A percentile compares a stretch with the other conserved stretches of the same genome.
Evolutionary conservation across 2,113 vertebrate genomes (phyloP).

Genomic region (Sminthopsis crassicaudata): DNA sequence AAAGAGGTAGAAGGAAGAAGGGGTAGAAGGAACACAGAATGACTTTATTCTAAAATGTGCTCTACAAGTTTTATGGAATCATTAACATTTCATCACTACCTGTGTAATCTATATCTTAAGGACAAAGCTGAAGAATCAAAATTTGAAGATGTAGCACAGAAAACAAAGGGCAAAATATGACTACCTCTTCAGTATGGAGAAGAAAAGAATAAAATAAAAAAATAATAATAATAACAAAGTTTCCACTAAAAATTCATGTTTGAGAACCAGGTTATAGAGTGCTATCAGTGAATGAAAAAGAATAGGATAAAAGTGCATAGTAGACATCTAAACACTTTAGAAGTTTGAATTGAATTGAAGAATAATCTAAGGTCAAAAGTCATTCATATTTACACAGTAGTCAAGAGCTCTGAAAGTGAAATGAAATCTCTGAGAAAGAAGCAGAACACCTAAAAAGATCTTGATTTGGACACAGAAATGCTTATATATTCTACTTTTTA

Average conservation of each 20-base stretch:
- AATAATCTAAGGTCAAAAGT: background rate
- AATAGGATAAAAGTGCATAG: background rate
- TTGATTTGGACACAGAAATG: slow-evolving; percentile 4
- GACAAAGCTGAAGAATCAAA: background rate
- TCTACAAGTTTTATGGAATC: background rate
- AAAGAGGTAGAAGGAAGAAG: too few relatives aligned
- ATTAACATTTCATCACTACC: background rate
- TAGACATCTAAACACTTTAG: background rate
- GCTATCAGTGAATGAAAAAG: background rate
- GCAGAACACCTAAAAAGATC: background rate
- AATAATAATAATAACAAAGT: background rate
- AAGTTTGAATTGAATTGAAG: slow-evolving; percentile 17
- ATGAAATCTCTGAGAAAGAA: slow-evolving; percentile 19
- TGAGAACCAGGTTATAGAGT: background rate
- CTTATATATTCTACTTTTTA: background rate
- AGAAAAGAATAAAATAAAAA: background rate
- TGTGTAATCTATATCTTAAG: background rate
- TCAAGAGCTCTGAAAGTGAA: background rate
- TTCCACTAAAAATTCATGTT: background rate
- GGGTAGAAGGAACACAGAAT: background rate
- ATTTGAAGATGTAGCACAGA: slow-evolving; percentile 30
- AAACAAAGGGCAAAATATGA: slow-evolving; percentile 8
- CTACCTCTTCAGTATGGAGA: background rate
- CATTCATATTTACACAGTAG: background rate
- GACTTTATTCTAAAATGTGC: background rate